These are phyloP conservation scores for Thereva nobilitata DNA, from an alignment of 2,888 invertebrate genomes.

Conservation along the genomic window DNA sequence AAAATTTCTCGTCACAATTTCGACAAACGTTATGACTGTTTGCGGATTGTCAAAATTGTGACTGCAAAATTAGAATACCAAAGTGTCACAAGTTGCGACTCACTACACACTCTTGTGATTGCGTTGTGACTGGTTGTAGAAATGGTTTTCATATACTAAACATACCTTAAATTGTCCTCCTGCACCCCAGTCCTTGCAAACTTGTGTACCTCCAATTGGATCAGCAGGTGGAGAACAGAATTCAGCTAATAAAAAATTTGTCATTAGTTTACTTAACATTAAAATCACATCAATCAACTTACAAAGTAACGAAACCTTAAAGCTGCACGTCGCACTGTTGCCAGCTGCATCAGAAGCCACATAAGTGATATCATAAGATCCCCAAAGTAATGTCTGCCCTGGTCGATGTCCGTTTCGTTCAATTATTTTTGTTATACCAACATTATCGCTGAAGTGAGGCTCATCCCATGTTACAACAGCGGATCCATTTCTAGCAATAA, in stretches of 20 bases:
- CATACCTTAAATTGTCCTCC: conserved; percentile 86
- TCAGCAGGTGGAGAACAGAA: conserved; percentile 88
- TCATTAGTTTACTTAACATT: not conserved
- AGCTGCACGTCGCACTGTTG: conserved; percentile 88
- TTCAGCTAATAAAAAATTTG: conserved; percentile 65
- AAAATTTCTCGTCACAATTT: too few species aligned
- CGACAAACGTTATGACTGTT: too few species aligned
- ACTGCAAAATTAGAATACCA: too few species aligned
- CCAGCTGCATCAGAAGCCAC: conserved; percentile 92
- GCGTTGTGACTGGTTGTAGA: too few species aligned
- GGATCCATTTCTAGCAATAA: conserved; percentile 89
- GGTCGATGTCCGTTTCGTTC: conserved; percentile 86
- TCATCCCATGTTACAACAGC: conserved; percentile 91
- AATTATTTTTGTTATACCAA: conserved; percentile 76
- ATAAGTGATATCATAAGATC: conserved; percentile 89
- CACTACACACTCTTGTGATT: too few species aligned
- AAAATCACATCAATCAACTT: conserved; percentile 56
- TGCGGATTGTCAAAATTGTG: too few species aligned
- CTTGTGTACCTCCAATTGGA: conserved; percentile 89
- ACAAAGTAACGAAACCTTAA: conserved; percentile 88
- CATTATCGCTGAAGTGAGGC: conserved; percentile 87
- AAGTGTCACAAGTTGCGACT: too few species aligned
- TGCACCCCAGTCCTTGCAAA: conserved; percentile 95
- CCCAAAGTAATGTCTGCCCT: conserved; percentile 87
- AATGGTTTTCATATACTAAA: too few species aligned